Conservation (phyloP, 2,888 invertebrate species). For the Griposia aprilina region DNA sequence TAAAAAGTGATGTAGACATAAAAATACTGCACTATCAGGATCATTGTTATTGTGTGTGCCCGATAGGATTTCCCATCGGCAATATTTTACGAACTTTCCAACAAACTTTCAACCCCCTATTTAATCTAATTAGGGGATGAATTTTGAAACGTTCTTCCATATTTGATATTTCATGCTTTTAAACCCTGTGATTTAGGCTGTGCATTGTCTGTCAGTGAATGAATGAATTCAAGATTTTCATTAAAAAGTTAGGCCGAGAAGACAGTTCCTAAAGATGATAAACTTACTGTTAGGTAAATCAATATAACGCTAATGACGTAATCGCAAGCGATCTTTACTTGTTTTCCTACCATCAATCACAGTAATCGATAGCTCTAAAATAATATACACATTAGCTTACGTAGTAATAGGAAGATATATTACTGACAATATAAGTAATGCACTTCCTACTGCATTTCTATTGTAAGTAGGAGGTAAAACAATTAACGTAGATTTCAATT, state of each 20-base stretch:
- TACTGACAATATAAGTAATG: not conserved
- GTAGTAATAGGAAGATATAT: no score
- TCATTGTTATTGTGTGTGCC: not conserved
- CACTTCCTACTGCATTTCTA: slow-evolving; percentile 1
- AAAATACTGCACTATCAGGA: not conserved
- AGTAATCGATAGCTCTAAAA: not conserved
- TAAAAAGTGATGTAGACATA: no score
- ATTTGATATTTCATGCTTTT: not conserved
- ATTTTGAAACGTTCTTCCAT: not conserved
- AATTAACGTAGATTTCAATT: no score
- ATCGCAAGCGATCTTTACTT: slow-evolving; percentile 10
- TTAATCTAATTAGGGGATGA: not conserved
- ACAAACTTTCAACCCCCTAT: not conserved
- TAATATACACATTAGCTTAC: no score
- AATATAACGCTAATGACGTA: not conserved
- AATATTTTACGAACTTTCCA: not conserved
- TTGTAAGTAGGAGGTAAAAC: no score
- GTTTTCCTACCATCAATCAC: slow-evolving; percentile 20
- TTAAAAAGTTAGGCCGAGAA: not conserved
- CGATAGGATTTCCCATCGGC: no score
- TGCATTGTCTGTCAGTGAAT: not conserved
- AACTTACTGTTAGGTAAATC: not conserved
- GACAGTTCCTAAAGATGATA: not conserved
- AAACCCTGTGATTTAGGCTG: not conserved
- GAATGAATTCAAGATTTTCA: not conserved